Evolutionary conservation across 2,888 invertebrate genomes (phyloP).

Genomic region (Nomada flava): DNA sequence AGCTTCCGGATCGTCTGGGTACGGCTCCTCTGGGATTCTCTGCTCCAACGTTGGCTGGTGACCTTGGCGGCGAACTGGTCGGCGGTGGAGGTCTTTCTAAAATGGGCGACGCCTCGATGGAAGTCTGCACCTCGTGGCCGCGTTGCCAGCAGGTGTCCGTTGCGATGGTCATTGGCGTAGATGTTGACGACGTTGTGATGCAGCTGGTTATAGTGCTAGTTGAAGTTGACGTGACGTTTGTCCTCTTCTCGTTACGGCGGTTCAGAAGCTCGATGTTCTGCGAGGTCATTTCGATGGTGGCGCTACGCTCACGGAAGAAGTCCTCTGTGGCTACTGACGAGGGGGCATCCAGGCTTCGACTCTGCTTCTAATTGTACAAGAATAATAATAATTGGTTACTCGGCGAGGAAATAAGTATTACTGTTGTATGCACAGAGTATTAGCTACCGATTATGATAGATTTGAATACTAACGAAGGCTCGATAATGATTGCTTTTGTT

Average conservation of each 20-base stretch:
- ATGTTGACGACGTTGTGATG: conserved; percentile 63
- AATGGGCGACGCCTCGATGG: conserved; percentile 51
- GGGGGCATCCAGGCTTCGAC: conserved; percentile 57
- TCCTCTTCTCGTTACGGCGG: conserved; percentile 76
- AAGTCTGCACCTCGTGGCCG: conserved; percentile 55
- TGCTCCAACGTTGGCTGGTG: conserved; percentile 76
- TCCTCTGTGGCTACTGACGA: conserved; percentile 71
- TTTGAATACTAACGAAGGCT: no score
- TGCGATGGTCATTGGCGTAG: conserved; percentile 60
- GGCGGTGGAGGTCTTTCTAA: conserved; percentile 72
- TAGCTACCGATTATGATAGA: no score
- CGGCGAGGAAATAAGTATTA: background rate
- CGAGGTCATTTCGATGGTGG: conserved; percentile 83
- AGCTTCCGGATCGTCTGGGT: conserved; percentile 76
- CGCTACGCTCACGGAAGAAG: conserved; percentile 78
- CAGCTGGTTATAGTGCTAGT: conserved; percentile 50
- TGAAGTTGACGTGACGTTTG: conserved; percentile 39
- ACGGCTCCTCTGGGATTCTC: conserved; percentile 80
- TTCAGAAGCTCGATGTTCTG: conserved; percentile 81
- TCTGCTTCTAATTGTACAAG: conserved; percentile 56
- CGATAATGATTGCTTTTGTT: no score
- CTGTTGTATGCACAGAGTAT: no score
- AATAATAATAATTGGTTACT: background rate
- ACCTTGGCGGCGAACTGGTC: conserved; percentile 76
- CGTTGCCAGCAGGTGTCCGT: conserved; percentile 66